A percentile compares a stretch with the other conserved stretches of the same genome.
Evolutionary conservation across 2,113 vertebrate species (phyloP).

Genomic region (Mobula hypostoma): DNA sequence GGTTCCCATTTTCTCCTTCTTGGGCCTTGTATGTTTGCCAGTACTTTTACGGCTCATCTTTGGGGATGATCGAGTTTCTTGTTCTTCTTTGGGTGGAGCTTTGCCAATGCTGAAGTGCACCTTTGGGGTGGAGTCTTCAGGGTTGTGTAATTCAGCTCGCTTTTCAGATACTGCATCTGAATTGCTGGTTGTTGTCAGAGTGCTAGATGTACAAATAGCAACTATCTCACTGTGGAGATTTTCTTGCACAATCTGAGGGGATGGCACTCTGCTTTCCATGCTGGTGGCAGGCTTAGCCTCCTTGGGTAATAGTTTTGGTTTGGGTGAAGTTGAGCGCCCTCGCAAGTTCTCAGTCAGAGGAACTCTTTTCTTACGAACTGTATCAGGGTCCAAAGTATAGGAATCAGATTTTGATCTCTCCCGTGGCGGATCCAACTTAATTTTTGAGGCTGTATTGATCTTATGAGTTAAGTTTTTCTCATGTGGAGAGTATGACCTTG

Average conservation of each 20-base stretch:
- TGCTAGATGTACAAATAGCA: slow-evolving; percentile 89
- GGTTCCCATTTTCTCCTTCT: slow-evolving; percentile 90
- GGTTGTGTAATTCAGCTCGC: slow-evolving; percentile 63
- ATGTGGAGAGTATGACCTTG: slow-evolving; percentile 73
- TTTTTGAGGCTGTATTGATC: slow-evolving; percentile 73
- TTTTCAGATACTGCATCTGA: slow-evolving; percentile 76
- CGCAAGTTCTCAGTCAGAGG: slow-evolving; percentile 84
- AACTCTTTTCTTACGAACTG: slow-evolving; percentile 89
- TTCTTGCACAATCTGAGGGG: slow-evolving; percentile 92
- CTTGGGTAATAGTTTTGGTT: slow-evolving; percentile 79
- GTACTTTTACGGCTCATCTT: slow-evolving; percentile 90
- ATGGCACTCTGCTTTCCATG: slow-evolving; percentile 79
- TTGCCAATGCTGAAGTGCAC: slow-evolving; percentile 98
- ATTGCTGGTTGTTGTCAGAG: slow-evolving; percentile 74
- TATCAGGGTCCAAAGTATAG: slow-evolving; percentile 90
- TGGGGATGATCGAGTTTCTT: slow-evolving; percentile 84
- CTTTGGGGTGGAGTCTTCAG: slow-evolving; percentile 78
- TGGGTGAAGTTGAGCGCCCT: slow-evolving; percentile 90
- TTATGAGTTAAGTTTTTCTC: slow-evolving; percentile 84
- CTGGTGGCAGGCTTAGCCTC: slow-evolving; percentile 69
- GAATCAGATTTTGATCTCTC: slow-evolving; percentile 97
- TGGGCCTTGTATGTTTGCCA: slow-evolving; percentile 79
- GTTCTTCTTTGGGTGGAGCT: slow-evolving; percentile 86
- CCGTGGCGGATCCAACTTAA: slow-evolving; percentile 83
- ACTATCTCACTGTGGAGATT: slow-evolving; percentile 95